Base-by-base conservation (phyloP, 2,797 vertebrate species). In the Austrolebias charrua region DNA sequence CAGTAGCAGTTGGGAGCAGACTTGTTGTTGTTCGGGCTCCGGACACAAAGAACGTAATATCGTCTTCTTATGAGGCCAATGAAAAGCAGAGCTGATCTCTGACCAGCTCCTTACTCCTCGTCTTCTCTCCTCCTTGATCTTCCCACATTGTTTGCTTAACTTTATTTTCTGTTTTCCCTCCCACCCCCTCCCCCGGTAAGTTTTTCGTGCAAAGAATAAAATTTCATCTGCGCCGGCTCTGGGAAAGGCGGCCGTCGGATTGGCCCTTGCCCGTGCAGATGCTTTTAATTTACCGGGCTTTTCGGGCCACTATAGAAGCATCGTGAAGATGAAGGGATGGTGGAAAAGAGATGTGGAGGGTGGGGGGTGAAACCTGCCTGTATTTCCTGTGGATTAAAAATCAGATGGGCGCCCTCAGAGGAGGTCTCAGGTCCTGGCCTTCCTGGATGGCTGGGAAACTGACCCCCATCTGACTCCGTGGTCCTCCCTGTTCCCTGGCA, bases 311-410 rank as follows among this genome's bases (percentile, higher is more conserved):
- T 50, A 84, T 62, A 71, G 76, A 75, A 76, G 64, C 59, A 43
- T 50, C 55, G 73, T 66, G 76, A 71, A 64, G 63, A 76, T 64
- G 78, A 65, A 31, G 69, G 63, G 73, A 66, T 71, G 72, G 83
- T 63, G 71, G 53, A 54, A 64, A 50, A 51, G 57, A 20, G 58
- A 47, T 51, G 61, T 63, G 67, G 69, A 71, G 24, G 3, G 24
- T 24, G 69, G 73, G 71, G 79, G 63, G 56, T 63, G 69, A 84
- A 86, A 91, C 86, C 89, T 87, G 88, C 74, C 65, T 84, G 89
- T 90, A 91, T 93, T 93, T 93, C 91, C 91, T 92, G 88, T 66
- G 91, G 92, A 93, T 93, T 92, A 92, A 82, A 70, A 60, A 20
- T 90, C 80, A 91, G 89, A 92, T 90, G 86, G 87, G 87, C 76